A percentile compares a stretch with the other conserved stretches of the same genome.
Evolutionary conservation across 2,113 vertebrate genomes (phyloP).

Genomic region (Neodon shergylaensis): DNA sequence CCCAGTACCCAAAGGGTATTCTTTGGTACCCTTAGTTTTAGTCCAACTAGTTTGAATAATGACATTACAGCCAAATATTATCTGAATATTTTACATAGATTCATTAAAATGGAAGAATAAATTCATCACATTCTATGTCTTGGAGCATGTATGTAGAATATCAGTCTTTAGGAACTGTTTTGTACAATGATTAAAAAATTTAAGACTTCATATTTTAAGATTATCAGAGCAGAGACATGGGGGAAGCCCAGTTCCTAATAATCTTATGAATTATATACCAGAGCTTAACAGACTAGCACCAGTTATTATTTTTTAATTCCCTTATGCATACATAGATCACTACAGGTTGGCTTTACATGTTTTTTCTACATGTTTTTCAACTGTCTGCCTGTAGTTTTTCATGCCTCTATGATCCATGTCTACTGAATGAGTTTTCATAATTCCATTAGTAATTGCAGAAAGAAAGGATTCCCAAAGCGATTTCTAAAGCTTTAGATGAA

Average conservation of each 20-base stretch:
- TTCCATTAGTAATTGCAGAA: background rate
- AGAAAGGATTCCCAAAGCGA: background rate
- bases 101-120: background rate
- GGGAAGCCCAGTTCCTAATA: background rate
- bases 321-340: background rate
- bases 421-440: background rate
- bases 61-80: background rate
- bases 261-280: background rate
- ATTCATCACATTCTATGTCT: background rate
- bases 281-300: background rate
- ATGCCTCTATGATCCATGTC: background rate
- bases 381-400: background rate
- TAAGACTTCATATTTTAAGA: background rate
- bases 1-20: background rate
- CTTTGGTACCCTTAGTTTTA: background rate
- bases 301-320: background rate
- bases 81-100: background rate
- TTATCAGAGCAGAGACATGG: background rate
- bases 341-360: background rate
- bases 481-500: background rate
- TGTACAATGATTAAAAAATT: background rate
- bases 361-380: background rate
- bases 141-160: background rate
- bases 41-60: background rate
- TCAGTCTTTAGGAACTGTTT: background rate